phyloP scores from a whole-genome alignment of 2,113 vertebrate species.

The Mobula hypostoma region DNA sequence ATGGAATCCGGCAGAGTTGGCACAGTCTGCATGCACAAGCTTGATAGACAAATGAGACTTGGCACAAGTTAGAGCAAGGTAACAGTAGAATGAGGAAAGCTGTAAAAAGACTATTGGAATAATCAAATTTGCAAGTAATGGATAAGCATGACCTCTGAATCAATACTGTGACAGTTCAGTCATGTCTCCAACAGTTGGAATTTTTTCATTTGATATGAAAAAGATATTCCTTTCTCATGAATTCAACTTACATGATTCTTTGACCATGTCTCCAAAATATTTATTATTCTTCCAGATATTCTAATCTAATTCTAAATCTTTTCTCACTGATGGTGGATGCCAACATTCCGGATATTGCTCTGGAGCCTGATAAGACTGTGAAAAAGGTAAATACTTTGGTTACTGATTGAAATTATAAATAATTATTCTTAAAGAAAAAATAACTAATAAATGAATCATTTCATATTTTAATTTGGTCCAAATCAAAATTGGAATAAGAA shows the following conservation, averaged over 20 bases:
- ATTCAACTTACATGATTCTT: not conserved
- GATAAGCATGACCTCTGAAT: no score
- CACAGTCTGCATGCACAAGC: no score
- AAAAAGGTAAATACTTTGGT: conserved; percentile 71
- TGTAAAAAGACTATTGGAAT: no score
- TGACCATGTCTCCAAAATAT: not conserved
- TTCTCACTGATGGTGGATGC: conserved; percentile 99
- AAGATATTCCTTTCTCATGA: not conserved
- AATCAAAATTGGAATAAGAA: not conserved
- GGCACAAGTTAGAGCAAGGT: no score
- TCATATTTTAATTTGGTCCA: not conserved
- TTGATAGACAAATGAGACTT: no score
- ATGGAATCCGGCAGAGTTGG: no score
- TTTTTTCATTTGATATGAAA: not conserved
- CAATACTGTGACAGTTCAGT: no score
- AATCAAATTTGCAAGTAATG: no score
- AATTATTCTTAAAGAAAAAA: no score
- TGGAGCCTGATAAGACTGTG: conserved; percentile 97
- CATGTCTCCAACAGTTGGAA: not conserved
- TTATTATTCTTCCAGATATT: conserved; percentile 68
- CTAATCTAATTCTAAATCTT: conserved; percentile 94
- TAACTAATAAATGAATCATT: not conserved
- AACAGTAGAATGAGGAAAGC: no score
- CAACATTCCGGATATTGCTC: conserved; percentile 95
- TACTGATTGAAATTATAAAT: not conserved